A percentile compares a stretch with the other conserved stretches of the same genome.
phyloP scores from a whole-genome alignment of 1,140 invertebrate species.

The Drosophila ambigua region DNA sequence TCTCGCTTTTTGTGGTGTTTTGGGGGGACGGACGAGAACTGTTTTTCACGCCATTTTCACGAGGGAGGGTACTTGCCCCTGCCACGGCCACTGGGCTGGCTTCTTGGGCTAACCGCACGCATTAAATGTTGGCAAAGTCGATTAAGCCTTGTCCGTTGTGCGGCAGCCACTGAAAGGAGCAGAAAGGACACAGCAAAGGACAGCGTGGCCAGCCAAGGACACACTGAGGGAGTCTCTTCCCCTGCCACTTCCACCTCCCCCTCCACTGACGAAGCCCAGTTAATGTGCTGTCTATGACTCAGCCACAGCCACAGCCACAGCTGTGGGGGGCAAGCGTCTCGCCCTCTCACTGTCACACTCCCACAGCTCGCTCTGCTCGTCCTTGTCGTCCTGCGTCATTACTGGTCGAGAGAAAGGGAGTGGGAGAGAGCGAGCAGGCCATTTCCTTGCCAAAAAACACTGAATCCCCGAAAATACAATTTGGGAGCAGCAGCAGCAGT shows the following conservation, averaged over 20 bases:
- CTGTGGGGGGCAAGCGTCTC: conserved; percentile 4
- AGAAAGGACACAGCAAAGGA: conserved; percentile 9
- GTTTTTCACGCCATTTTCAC: conserved; percentile 74
- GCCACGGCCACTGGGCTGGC: not conserved
- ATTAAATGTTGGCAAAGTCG: conserved; percentile 79
- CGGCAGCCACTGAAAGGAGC: conserved; percentile 2
- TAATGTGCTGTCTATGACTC: conserved; percentile 55
- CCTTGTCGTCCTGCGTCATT: conserved; percentile 49
- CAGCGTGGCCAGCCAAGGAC: conserved; percentile 35
- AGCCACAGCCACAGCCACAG: conserved; percentile 25
- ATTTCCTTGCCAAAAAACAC: conserved; percentile 59
- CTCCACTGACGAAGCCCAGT: conserved; percentile 13
- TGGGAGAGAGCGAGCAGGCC: conserved; percentile 26
- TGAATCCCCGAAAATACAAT: conserved; percentile 11
- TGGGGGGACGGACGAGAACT: conserved; percentile 24
- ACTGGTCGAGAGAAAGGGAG: conserved; percentile 36
- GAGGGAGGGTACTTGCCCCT: not conserved
- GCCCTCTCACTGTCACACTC: too few relatives aligned
- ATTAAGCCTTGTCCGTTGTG: conserved; percentile 63
- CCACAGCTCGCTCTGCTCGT: not conserved
- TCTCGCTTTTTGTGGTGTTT: not conserved
- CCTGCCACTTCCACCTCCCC: not conserved
- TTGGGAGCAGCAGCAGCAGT: too few relatives aligned
- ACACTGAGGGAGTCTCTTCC: too few relatives aligned
- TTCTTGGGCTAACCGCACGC: conserved; percentile 63